Conservation (phyloP, 2,113 vertebrate genomes). For the Erythrocercus mccallii region DNA sequence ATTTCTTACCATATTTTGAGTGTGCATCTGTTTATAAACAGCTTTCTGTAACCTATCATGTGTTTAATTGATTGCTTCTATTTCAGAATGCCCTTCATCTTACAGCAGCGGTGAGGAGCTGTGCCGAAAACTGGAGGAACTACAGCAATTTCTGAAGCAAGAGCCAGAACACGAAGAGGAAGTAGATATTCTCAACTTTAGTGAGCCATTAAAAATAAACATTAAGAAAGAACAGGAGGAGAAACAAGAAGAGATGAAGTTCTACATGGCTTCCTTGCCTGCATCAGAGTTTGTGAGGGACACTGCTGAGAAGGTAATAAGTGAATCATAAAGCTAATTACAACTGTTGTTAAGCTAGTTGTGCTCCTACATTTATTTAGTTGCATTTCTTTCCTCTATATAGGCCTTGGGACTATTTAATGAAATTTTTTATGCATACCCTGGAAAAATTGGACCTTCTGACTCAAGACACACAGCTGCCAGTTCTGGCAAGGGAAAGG, state of each 20-base stretch:
- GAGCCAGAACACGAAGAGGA: slow-evolving; percentile 88
- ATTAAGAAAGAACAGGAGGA: slow-evolving; percentile 93
- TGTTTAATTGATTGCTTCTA: slow-evolving; percentile 8
- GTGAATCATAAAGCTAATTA: not conserved
- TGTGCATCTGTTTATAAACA: slow-evolving; percentile 40
- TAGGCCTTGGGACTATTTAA: not conserved
- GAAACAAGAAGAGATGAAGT: slow-evolving; percentile 83
- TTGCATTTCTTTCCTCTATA: not conserved
- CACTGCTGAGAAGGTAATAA: slow-evolving; percentile 85
- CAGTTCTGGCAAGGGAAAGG: not conserved
- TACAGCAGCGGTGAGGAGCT: slow-evolving; percentile 84
- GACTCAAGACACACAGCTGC: not conserved
- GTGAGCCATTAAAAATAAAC: slow-evolving; percentile 77
- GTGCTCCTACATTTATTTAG: not conserved
- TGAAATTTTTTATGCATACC: not conserved
- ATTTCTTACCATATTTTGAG: not conserved
- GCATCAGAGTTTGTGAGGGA: slow-evolving; percentile 87
- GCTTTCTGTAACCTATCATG: not conserved
- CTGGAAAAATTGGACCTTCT: not conserved
- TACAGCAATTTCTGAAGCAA: slow-evolving; percentile 89
- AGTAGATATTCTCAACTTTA: slow-evolving; percentile 85
- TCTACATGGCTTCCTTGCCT: slow-evolving; percentile 82
- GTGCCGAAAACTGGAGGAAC: slow-evolving; percentile 86
- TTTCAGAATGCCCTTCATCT: slow-evolving; percentile 87
- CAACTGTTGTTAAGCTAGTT: not conserved